A percentile compares a stretch with the other conserved stretches of the same genome.
These are phyloP conservation scores for Augiades crinisus DNA, from an alignment of 2,888 invertebrate species.

Conservation along the genomic window DNA sequence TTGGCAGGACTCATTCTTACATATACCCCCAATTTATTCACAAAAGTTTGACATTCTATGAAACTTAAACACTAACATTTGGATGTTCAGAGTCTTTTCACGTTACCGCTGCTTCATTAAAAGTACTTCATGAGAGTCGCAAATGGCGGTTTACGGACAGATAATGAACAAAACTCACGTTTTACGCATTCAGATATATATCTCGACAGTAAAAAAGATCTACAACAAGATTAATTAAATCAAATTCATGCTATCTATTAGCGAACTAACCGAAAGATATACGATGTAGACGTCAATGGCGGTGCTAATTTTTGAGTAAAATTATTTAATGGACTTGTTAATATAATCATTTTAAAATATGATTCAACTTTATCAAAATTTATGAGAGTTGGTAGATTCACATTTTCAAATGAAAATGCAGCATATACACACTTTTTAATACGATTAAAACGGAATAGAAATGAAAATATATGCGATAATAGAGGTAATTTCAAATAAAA, in stretches of 20 bases:
- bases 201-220: slow-evolving; percentile 31
- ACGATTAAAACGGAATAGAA: no score
- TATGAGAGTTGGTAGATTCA: no score
- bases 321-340: no score
- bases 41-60: slow-evolving; percentile 11
- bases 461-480: no score
- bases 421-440: no score
- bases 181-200: slow-evolving; percentile 34
- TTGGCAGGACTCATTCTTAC: neutral
- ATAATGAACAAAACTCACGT: slow-evolving; percentile 31
- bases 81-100: slow-evolving; percentile 24
- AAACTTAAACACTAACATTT: slow-evolving; percentile 19
- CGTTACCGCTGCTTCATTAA: slow-evolving; percentile 22
- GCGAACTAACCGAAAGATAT: neutral
- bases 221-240: slow-evolving; percentile 26
- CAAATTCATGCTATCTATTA: neutral
- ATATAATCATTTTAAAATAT: no score
- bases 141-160: slow-evolving; percentile 11
- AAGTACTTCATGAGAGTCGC: slow-evolving; percentile 21
- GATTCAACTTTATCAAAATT: no score
- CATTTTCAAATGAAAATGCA: no score
- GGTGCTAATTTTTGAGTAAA: no score
- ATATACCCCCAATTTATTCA: neutral
- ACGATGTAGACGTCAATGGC: neutral
- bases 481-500: no score